phyloP scores from a whole-genome alignment of 2,888 invertebrate genomes.

The Agrotis segetum region DNA sequence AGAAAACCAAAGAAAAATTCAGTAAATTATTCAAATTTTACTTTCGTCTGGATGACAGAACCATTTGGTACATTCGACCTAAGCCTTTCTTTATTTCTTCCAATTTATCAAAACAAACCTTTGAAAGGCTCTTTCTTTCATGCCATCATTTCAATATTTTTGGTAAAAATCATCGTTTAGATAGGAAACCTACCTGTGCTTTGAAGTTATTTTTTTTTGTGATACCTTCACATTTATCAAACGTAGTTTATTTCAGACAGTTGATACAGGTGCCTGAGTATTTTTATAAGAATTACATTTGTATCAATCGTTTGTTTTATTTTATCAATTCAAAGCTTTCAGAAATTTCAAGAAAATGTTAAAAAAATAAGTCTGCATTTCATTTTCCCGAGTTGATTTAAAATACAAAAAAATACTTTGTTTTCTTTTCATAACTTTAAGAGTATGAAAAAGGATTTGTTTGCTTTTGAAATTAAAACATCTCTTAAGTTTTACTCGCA shows the following conservation, averaged over 20 bases:
- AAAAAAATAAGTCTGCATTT: constrained; percentile 2
- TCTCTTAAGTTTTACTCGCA: constrained; percentile 21
- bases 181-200: constrained; percentile 44
- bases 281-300: not conserved
- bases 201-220: constrained; percentile 7
- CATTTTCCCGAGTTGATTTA: constrained; percentile 14
- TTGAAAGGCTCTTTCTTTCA: constrained; percentile 66
- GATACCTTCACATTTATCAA: constrained; percentile 12
- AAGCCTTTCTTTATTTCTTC: constrained; percentile 71
- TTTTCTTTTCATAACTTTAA: constrained; percentile 20
- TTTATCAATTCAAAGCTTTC: not conserved
- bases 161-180: constrained; percentile 58
- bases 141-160: constrained; percentile 65
- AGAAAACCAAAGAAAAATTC: constrained; percentile 39
- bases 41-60: constrained; percentile 66
- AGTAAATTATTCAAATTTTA: constrained; percentile 67
- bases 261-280: not conserved
- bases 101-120: constrained; percentile 77
- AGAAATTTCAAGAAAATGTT: not conserved
- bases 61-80: constrained; percentile 69
- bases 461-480: constrained; percentile 44
- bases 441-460: constrained; percentile 46
- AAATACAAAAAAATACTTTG: constrained; percentile 2
- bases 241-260: not conserved
- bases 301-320: not conserved